Conservation (phyloP, 2,888 invertebrate species). For the Patella pellucida region DNA sequence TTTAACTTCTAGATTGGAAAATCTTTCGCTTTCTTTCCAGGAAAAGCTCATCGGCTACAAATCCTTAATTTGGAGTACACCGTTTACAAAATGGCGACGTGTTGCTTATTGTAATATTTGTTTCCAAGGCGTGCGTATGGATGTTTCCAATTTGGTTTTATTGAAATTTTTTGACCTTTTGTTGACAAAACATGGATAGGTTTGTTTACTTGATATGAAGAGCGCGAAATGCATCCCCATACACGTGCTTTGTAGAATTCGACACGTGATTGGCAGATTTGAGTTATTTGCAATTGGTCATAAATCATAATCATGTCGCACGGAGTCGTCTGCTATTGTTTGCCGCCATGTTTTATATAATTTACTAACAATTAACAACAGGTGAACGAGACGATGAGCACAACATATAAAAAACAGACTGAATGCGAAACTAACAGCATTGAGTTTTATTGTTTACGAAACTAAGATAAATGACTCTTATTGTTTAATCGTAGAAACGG, state of each 20-base stretch:
- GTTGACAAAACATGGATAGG: background rate
- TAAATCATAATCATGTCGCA: slow-evolving; percentile 1
- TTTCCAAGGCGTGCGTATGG: background rate
- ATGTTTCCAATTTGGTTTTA: background rate
- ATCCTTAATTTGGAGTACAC: no score
- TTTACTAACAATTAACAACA: no score
- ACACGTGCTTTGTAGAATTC: background rate
- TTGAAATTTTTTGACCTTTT: background rate
- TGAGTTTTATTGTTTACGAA: no score
- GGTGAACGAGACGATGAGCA: no score
- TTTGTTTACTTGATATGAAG: background rate
- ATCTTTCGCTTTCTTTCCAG: background rate
- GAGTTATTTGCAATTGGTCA: slow-evolving; percentile 3
- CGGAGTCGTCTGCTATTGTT: no score
- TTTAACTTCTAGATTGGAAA: slow-evolving; percentile 1
- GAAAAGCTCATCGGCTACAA: no score
- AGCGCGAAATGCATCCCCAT: background rate
- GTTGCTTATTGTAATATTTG: background rate
- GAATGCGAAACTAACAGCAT: no score
- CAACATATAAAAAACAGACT: no score
- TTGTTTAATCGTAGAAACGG: no score
- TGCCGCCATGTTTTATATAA: no score
- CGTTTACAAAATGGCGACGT: slow-evolving; percentile 7
- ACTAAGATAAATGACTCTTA: no score
- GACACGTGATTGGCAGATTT: slow-evolving; percentile 1